Evolutionary conservation across 2,888 invertebrate species (phyloP), one percentile per base, ranked within the genome.

Genomic region (Lasius platythorax): DNA sequence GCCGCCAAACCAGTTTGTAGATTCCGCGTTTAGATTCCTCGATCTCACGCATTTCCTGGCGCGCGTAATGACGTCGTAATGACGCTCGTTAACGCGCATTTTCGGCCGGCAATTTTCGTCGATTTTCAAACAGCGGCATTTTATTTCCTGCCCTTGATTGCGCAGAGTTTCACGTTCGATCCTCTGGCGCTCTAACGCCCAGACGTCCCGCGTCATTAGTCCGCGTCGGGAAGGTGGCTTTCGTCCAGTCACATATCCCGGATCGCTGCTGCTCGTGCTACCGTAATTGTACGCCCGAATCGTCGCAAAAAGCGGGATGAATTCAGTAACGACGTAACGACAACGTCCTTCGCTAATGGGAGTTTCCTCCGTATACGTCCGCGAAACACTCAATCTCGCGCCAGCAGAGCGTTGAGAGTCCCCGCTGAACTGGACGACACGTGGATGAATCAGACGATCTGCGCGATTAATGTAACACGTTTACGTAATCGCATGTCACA

Each of bases 261-360:
- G 73, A 82, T 66, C 43, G 68, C 79, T 76, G 43, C 70, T 85
- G 43, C 70, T 85, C 75, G 75, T 79, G 83, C 72, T 82, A 81
- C 8, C 70, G 82, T 46, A 79, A 88, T 87, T 53, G n/a, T 53
- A 53, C 53, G 18, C 84, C 84, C 83, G 83, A 82, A 87, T 85
- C 83, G 72, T 9, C 28, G 78, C 79, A 90, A 89, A 88, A 90
- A 90, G 53, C 75, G 66, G n/a, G 85, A 88, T 89, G 78, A 90
- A 90, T 90, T 87, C 87, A 85, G 64, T 88, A 88, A 88, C 87
- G 88, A 88, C 85, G 83, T 88, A 88, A 88, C 86, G 87, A 89
- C 87, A 90, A 84, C 85, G 81, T 88, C 84, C 81, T 79, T 30
- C 64, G n/a, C 66, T 90, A 90, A 89, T 88, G 88, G 84, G 56